Base-by-base conservation (phyloP, 2,888 invertebrate genomes). In the Gymnoscelis rufifasciata region DNA sequence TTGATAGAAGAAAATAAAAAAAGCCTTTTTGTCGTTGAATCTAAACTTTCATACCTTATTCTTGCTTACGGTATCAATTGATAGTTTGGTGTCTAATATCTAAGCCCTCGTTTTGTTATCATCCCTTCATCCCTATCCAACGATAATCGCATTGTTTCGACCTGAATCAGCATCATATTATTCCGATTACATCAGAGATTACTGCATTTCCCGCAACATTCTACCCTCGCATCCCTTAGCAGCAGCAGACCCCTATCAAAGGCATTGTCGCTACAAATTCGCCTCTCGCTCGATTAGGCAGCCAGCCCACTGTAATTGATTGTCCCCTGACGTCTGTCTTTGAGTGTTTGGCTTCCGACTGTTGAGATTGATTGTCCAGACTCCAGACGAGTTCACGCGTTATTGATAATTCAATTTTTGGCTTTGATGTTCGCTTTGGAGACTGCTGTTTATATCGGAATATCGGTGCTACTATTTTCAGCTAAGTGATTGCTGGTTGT, bases 201-300 rank as follows among this genome's bases (percentile, higher is more conserved):
- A 15, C 35, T 19, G 12, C 31, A 26, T 14, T 42, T 46, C 26
- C 24, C 10, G 33, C 23, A 38, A 29, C 15, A 10, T 49, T 47
- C 40, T 37, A 44, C 47, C 41, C 42, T 43, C 51, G 36, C 38
- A 26, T 43, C 31, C 40, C 47, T 40, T 23, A 38, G 8, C 36
- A 43, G 8, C 36, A 43, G 36, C 44, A 23, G 26, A 37, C 47
- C 33, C 51, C 56, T 43, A 69, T 73, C 67, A 69, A 58, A 56
- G 59, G 50, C 75, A 71, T 68, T 64, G 74, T 71, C 73, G 62
- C 56, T 52, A 60, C 66, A 67, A 65, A 74, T 72, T 56, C 57
- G 48, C 62, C 68, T 66, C 57, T 53, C 67, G 60, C 59, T 56
- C 74, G 63, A 75, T 77, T 74, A 69, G 59, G 46, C 44, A 42